phyloP scores from a whole-genome alignment of 2,888 invertebrate genomes.

The Diadegma fenestrale region DNA sequence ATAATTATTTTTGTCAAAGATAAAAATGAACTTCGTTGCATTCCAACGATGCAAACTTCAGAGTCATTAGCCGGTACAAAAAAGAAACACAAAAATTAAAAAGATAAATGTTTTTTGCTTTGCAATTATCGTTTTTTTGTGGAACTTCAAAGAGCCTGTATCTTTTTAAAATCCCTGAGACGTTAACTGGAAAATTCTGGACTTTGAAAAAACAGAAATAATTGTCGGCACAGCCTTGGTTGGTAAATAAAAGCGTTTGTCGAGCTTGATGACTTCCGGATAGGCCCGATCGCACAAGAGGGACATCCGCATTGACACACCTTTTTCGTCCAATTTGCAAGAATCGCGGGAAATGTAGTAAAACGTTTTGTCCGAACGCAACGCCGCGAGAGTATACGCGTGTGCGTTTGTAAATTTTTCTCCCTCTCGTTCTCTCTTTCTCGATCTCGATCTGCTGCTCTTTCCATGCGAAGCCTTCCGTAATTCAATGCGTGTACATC shows the following conservation, averaged over 20 bases:
- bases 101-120: too few species aligned
- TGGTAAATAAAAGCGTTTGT: neutral
- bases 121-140: neutral
- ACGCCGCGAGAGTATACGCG: neutral
- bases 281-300: conserved; percentile 61
- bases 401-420: conserved; percentile 4
- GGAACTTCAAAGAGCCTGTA: too few species aligned
- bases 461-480: conserved; percentile 1
- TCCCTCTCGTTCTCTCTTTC: neutral
- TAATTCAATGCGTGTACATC: conserved; percentile 38
- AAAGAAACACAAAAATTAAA: too few species aligned
- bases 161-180: too few species aligned
- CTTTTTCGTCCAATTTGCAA: conserved; percentile 30
- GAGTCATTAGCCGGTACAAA: too few species aligned
- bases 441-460: conserved; percentile 3
- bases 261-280: conserved; percentile 50
- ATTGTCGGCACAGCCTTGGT: neutral
- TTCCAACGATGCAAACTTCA: too few species aligned
- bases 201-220: neutral
- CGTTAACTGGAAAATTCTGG: neutral
- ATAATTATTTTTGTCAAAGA: too few species aligned
- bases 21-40: too few species aligned
- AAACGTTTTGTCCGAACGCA: conserved; percentile 27
- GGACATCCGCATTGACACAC: conserved; percentile 66
- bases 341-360: conserved; percentile 41